A percentile compares a stretch with the other conserved stretches of the same genome.
Conservation (phyloP, 1,140 invertebrate species). For the Tetramorium parvispinum region DNA sequence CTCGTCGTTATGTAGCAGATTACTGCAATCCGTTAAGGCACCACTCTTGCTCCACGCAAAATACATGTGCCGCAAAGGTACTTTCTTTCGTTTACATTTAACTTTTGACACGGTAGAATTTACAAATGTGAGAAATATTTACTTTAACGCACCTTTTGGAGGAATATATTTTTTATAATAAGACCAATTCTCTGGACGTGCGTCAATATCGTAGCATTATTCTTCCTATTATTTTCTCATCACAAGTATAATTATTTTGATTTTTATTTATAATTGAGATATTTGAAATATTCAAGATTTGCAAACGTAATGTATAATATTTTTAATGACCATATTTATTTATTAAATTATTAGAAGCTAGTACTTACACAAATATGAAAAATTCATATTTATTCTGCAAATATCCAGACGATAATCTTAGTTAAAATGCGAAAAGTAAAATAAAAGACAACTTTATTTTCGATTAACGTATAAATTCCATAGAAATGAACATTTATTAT, state of each 20-base stretch:
- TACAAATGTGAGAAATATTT: not conserved
- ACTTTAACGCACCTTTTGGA: not conserved
- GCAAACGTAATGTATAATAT: not conserved
- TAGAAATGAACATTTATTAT: not conserved
- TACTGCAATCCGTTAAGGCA: constrained; percentile 46
- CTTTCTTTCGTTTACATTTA: constrained; percentile 15
- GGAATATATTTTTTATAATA: not conserved
- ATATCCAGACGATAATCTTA: not conserved
- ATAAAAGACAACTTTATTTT: not conserved
- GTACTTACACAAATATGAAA: constrained; percentile 14
- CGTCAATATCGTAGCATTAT: not conserved
- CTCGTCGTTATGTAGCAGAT: constrained; percentile 61
- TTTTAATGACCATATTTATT: constrained; percentile 31
- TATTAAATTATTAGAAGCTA: not conserved
- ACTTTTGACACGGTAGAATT: not conserved
- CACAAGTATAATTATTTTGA: not conserved
- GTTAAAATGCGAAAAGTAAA: constrained; percentile 23
- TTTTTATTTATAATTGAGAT: not conserved
- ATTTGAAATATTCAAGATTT: not conserved
- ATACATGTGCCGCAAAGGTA: constrained; percentile 12
- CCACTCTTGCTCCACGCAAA: not conserved
- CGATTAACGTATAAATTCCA: not conserved
- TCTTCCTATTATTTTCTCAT: not conserved
- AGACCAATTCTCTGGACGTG: not conserved
- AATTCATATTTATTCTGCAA: constrained; percentile 18